Base-by-base conservation (phyloP, 2,113 vertebrate genomes). In the Craseonycteris thonglongyai region DNA sequence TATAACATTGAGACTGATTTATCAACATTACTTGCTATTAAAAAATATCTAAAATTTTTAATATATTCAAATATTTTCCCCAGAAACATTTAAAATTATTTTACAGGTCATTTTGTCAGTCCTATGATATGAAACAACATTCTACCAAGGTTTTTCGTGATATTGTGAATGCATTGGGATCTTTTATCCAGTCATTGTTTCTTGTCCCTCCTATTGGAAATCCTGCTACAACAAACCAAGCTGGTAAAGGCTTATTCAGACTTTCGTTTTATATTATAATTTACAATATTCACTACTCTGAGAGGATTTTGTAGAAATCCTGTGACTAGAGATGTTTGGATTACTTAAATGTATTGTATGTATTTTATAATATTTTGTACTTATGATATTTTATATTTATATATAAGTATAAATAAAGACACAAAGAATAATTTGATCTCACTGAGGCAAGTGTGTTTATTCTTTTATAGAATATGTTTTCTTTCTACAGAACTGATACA, bases 81-180 rank as follows among this genome's bases (percentile, higher is more conserved):
- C n/a, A 91, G n/a, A 33, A 95, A 90, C 89, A 88, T 96, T 94
- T 80, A 82, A 45, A 97, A 96, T 97, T 92, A 66, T 79, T 96
- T 98, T 97, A 19, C 96, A 99, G 99, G 89, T 99, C 99, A 2
- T 99, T 99, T 97, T 99, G 99, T 96, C 99, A 99, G 94, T 99
- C 99, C 0, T 99, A 99, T 75, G 99, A 99, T 97, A 99, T 99
- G 99, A 99, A 99, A 97, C 99, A 99, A 88, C 99, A 99, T 98
- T 99, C 99, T 95, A 99, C 99, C 85, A 99, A 99, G 98, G 99
- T 99, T 91, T 99, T 99, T 96, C 98, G 99, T 97, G 99, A 99
- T 97, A 99, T 99, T 58, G 99, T 99, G 95, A 99, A 99, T 74
- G 99, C 99, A 0, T 95, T 99, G 89, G 99, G 99, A 15, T 99